A percentile compares a stretch with the other conserved stretches of the same genome.
These are phyloP conservation scores for Zaprionus lachaisei DNA, from an alignment of 1,140 invertebrate species.

Conservation along the genomic window DNA sequence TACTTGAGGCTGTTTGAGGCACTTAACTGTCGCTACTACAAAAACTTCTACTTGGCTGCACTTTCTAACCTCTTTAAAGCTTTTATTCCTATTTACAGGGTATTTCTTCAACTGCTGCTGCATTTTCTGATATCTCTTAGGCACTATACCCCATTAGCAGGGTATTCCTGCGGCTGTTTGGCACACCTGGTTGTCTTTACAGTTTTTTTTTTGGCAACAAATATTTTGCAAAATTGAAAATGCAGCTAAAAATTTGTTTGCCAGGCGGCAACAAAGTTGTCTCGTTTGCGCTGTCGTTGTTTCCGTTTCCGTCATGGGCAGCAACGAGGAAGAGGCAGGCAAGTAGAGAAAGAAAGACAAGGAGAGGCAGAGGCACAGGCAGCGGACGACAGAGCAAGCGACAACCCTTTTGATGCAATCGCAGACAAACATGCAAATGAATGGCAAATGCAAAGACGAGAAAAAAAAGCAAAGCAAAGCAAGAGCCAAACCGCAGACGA, in stretches of 20 bases:
- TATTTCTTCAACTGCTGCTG: no score
- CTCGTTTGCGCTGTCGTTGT: conserved; percentile 26
- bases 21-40: background rate
- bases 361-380: no score
- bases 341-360: no score
- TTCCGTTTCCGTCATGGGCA: conserved; percentile 42
- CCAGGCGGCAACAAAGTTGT: conserved; percentile 42
- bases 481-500: conserved; percentile 63
- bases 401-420: conserved; percentile 51
- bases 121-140: no score
- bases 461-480: conserved; percentile 35
- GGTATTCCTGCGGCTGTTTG: background rate
- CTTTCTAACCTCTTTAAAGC: no score
- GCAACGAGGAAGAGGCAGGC: no score
- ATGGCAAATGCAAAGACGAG: conserved; percentile 62
- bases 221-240: conserved; percentile 16
- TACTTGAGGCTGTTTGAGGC: background rate
- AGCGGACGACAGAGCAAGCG: no score
- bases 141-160: background rate
- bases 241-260: conserved; percentile 2
- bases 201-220: conserved; percentile 25
- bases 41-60: background rate
- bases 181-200: background rate
- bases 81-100: no score
- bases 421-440: conserved; percentile 71